A percentile compares a stretch with the other conserved stretches of the same genome.
Evolutionary conservation across 2,797 vertebrate genomes (phyloP).

Genomic region (Parauchenoglanis punctatus): DNA sequence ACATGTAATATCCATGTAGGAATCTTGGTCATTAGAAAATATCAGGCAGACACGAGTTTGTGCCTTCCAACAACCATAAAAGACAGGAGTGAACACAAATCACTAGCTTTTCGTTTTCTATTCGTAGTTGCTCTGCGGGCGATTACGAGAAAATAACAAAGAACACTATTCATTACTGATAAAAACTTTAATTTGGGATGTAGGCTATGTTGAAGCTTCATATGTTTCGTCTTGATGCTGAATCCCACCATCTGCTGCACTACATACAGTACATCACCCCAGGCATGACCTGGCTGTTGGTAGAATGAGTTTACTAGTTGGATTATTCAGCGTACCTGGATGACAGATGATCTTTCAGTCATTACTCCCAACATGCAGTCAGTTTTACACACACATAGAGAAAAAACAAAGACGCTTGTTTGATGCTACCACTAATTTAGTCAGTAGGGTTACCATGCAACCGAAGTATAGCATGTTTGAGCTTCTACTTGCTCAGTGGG

Average conservation of each 20-base stretch:
- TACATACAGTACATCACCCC: neutral
- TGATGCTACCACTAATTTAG: neutral
- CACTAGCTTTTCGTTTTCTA: neutral
- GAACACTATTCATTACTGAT: neutral
- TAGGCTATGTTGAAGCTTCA: neutral
- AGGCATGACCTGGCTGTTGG: neutral
- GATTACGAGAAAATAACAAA: neutral
- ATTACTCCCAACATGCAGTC: neutral
- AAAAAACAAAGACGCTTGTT: neutral
- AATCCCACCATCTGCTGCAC: neutral
- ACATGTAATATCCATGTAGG: neutral
- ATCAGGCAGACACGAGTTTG: neutral
- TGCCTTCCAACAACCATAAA: neutral
- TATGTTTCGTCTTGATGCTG: neutral
- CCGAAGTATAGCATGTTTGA: neutral
- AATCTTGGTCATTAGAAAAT: neutral
- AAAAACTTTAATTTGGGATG: neutral
- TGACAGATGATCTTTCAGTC: neutral
- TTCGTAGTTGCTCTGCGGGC: no score
- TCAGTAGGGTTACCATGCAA: neutral
- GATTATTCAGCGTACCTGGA: neutral
- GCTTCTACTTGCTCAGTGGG: neutral
- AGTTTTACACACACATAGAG: neutral
- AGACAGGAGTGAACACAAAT: neutral
- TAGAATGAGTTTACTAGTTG: conserved; percentile 1